Evolutionary conservation across 2,888 invertebrate species (phyloP).

Genomic region (Arctia plantaginis): DNA sequence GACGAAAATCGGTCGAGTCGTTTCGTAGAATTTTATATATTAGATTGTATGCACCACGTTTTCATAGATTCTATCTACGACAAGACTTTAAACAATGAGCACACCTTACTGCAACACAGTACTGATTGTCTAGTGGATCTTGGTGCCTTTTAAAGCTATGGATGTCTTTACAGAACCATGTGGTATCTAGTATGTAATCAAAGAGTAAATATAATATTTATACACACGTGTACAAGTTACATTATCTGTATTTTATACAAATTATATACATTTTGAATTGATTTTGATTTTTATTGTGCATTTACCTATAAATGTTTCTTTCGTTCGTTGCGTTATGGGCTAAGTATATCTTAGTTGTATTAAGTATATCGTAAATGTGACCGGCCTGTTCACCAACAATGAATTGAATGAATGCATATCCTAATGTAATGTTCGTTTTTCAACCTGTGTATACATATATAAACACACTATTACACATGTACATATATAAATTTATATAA

Average conservation of each 20-base stretch:
- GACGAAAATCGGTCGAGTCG: too few species aligned
- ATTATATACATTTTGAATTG: conserved; percentile 41
- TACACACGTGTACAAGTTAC: conserved; percentile 38
- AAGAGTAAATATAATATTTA: conserved; percentile 25
- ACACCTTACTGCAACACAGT: background rate
- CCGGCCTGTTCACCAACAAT: too few species aligned
- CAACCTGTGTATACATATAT: conserved; percentile 17
- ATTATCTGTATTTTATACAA: conserved; percentile 40
- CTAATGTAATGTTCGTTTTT: conserved; percentile 58
- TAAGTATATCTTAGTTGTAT: too few species aligned
- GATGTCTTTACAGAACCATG: background rate
- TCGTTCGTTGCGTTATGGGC: too few species aligned
- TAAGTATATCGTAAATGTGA: too few species aligned
- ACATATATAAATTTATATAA: too few species aligned
- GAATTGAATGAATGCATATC: conserved; percentile 71
- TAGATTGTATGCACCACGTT: too few species aligned
- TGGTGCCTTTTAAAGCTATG: background rate
- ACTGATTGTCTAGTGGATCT: background rate
- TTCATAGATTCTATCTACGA: too few species aligned
- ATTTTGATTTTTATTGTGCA: conserved; percentile 12
- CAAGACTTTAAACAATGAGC: background rate
- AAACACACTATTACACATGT: background rate
- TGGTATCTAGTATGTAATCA: background rate
- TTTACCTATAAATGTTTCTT: too few species aligned
- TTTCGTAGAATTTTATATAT: too few species aligned